phyloP scores from a whole-genome alignment of 2,888 invertebrate species.

The Eumerus sabulonum region DNA sequence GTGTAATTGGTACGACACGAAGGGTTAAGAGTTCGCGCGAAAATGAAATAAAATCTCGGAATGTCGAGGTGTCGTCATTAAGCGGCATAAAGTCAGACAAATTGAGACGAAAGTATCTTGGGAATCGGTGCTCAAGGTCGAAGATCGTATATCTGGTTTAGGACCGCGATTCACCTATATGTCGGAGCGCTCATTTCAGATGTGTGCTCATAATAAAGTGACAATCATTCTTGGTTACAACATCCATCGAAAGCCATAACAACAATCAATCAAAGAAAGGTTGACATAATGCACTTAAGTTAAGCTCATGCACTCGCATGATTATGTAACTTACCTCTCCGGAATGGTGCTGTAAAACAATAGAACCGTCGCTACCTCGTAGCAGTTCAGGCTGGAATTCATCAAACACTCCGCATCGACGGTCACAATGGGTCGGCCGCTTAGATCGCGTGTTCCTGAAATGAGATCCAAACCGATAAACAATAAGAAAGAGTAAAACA shows the following conservation, averaged over 20 bases:
- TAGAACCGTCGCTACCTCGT: slow-evolving; percentile 85
- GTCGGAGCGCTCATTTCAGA: no score
- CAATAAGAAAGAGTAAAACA: slow-evolving; percentile 27
- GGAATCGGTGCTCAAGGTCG: no score
- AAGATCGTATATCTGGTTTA: no score
- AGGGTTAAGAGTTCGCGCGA: slow-evolving; percentile 27
- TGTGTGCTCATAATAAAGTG: no score
- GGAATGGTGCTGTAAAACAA: slow-evolving; percentile 86
- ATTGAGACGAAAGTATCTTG: no score
- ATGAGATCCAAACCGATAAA: slow-evolving; percentile 1
- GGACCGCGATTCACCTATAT: no score
- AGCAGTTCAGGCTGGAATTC: slow-evolving; percentile 82
- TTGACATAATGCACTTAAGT: no score
- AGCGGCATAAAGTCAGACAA: slow-evolving; percentile 1
- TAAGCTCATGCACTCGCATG: no score
- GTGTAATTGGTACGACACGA: slow-evolving; percentile 39
- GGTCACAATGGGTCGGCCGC: slow-evolving; percentile 84
- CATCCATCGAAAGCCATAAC: no score
- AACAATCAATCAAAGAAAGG: no score
- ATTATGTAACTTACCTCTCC: slow-evolving; percentile 81
- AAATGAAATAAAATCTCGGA: background rate
- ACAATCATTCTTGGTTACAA: no score
- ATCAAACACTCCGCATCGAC: slow-evolving; percentile 83
- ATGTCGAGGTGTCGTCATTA: background rate
- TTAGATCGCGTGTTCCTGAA: slow-evolving; percentile 84